phyloP scores from a whole-genome alignment of 2,888 invertebrate genomes.

The Tenthredo livida region DNA sequence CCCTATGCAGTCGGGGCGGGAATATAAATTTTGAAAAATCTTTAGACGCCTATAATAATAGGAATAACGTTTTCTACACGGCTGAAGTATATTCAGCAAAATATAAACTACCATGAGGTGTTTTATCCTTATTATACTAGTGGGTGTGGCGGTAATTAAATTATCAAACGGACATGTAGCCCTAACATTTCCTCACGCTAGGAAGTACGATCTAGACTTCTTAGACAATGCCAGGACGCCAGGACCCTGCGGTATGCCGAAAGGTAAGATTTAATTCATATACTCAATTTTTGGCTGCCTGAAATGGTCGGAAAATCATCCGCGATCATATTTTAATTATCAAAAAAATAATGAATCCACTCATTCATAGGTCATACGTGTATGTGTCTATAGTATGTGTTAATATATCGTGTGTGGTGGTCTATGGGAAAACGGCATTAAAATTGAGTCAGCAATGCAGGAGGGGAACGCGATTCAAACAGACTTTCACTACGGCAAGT shows the following conservation, averaged over 20 bases:
- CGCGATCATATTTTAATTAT: too few relatives aligned
- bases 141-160: slow-evolving; percentile 61
- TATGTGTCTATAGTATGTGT: background rate
- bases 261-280: slow-evolving; percentile 85
- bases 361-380: background rate
- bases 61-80: background rate
- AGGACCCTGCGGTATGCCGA: slow-evolving; percentile 97
- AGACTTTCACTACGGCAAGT: slow-evolving; percentile 47
- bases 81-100: background rate
- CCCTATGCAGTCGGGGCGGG: slow-evolving; percentile 35
- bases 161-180: slow-evolving; percentile 85
- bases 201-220: slow-evolving; percentile 94
- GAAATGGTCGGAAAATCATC: too few relatives aligned
- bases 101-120: background rate
- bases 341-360: slow-evolving; percentile 12
- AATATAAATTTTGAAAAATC: slow-evolving; percentile 35
- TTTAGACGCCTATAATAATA: background rate
- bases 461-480: slow-evolving; percentile 45
- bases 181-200: slow-evolving; percentile 93
- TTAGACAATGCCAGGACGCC: slow-evolving; percentile 94
- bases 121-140: slow-evolving; percentile 53
- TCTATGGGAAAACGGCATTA: slow-evolving; percentile 73
- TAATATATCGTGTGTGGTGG: slow-evolving; percentile 29
- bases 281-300: too few relatives aligned
- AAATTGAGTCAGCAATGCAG: slow-evolving; percentile 52